A percentile compares a stretch with the other conserved stretches of the same genome.
Conservation (phyloP, 2,888 invertebrate genomes). For the Chorisops tibialis region DNA sequence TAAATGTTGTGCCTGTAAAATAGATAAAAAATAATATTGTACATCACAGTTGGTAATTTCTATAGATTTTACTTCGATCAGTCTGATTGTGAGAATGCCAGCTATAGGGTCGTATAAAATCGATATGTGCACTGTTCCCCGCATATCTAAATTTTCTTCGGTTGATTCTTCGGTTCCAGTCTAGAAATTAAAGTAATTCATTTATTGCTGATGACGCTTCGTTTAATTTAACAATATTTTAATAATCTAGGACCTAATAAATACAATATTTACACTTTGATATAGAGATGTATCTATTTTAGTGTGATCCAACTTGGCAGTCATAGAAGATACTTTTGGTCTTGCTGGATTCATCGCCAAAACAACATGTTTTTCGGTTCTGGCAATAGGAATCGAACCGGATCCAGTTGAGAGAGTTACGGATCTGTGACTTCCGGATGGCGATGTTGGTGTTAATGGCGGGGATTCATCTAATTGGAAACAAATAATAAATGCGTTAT, state of each 20-base stretch:
- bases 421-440: slow-evolving; percentile 52
- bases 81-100: slow-evolving; percentile 60
- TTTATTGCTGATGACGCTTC: background rate
- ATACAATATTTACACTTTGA: slow-evolving; percentile 53
- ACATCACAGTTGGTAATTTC: too few species aligned
- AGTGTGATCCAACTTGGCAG: slow-evolving; percentile 62
- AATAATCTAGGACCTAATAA: background rate
- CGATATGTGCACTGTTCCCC: slow-evolving; percentile 62
- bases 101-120: slow-evolving; percentile 62
- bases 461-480: slow-evolving; percentile 47
- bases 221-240: background rate
- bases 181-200: background rate
- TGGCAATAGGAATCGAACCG: slow-evolving; percentile 49
- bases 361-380: slow-evolving; percentile 58
- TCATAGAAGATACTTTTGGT: slow-evolving; percentile 59
- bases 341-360: slow-evolving; percentile 54
- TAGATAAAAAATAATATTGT: too few species aligned
- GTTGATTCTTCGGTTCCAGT: slow-evolving; percentile 36
- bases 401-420: slow-evolving; percentile 49
- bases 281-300: slow-evolving; percentile 61
- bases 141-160: slow-evolving; percentile 52
- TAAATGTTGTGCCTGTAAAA: slow-evolving; percentile 55
- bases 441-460: slow-evolving; percentile 53
- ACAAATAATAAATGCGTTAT: too few species aligned
- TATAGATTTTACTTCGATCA: slow-evolving; percentile 58